These are phyloP conservation scores for Lophius americanus DNA, from an alignment of 2,797 vertebrate species.

Conservation along the genomic window DNA sequence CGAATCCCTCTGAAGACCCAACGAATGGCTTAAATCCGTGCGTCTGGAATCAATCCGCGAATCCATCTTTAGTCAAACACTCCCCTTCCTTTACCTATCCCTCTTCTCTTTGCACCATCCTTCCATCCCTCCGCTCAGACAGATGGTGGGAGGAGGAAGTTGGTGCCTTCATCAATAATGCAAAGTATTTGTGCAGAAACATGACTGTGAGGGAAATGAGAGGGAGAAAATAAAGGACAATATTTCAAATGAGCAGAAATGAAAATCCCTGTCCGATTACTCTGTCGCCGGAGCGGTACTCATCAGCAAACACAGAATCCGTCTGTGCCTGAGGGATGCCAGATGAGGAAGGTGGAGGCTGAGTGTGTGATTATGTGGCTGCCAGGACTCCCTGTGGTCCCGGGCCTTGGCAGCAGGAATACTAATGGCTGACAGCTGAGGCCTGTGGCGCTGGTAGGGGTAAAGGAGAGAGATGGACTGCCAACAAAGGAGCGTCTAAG, in stretches of 20 bases:
- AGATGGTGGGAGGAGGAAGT: conserved; percentile 38
- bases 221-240: conserved; percentile 52
- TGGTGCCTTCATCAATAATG: conserved; percentile 68
- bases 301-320: conserved; percentile 43
- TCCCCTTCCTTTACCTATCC: conserved; percentile 1
- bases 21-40: conserved; percentile 61
- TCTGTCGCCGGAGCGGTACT: conserved; percentile 44
- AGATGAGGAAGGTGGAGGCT: conserved; percentile 55
- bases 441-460: conserved; percentile 40
- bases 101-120: background rate
- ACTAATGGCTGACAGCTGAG: conserved; percentile 69
- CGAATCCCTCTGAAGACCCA: conserved; percentile 35
- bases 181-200: conserved; percentile 56
- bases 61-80: conserved; percentile 4
- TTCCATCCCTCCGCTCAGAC: conserved; percentile 37
- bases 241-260: conserved; percentile 57
- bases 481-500: conserved; percentile 45
- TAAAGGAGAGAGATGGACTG: conserved; percentile 28
- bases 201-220: conserved; percentile 62
- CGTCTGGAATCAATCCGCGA: conserved; percentile 48
- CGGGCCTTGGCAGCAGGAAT: conserved; percentile 58
- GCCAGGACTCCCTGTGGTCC: conserved; percentile 50
- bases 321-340: conserved; percentile 49
- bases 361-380: conserved; percentile 27
- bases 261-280: conserved; percentile 47